Percentiles rank a stretch among this genome's conserved stretches.
Conservation (phyloP, 2,113 vertebrate species). For the Tor tambroides region DNA sequence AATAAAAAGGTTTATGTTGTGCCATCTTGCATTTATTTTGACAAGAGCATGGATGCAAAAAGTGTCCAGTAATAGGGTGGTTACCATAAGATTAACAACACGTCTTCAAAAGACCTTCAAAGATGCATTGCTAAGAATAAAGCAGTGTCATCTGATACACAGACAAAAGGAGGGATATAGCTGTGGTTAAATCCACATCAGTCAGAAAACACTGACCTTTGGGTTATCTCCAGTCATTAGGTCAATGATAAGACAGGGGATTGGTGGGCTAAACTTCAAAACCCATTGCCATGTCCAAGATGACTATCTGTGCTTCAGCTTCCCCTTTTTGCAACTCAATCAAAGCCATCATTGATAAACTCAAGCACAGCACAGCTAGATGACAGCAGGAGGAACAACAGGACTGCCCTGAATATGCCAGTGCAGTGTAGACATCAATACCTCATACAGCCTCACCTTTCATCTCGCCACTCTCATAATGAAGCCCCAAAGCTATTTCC, state of each 20-base stretch:
- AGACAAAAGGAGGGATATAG: background rate
- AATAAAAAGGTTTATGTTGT: too few species aligned
- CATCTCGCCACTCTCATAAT: slow-evolving; percentile 65
- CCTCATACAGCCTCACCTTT: slow-evolving; percentile 57
- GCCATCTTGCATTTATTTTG: background rate
- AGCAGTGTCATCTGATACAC: slow-evolving; percentile 3
- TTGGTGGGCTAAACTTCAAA: slow-evolving; percentile 9
- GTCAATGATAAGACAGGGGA: background rate
- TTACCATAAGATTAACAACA: background rate
- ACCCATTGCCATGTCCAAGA: background rate
- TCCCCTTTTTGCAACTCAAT: slow-evolving; percentile 36
- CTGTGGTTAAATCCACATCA: background rate
- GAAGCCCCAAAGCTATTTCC: slow-evolving; percentile 37
- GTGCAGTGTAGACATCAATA: slow-evolving; percentile 63
- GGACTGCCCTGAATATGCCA: slow-evolving; percentile 70
- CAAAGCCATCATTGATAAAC: slow-evolving; percentile 64
- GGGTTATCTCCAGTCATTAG: slow-evolving; percentile 19
- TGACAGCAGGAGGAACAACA: slow-evolving; percentile 65
- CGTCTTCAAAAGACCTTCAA: background rate
- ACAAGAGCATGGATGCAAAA: background rate
- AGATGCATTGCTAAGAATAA: background rate
- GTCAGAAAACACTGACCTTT: background rate
- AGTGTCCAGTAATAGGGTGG: background rate
- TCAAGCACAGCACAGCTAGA: slow-evolving; percentile 32
- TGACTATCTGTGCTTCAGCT: background rate